Percentiles rank a stretch among this genome's conserved stretches.
These are phyloP conservation scores for Monopterus albus DNA, from an alignment of 2,113 vertebrate species.

Conservation along the genomic window DNA sequence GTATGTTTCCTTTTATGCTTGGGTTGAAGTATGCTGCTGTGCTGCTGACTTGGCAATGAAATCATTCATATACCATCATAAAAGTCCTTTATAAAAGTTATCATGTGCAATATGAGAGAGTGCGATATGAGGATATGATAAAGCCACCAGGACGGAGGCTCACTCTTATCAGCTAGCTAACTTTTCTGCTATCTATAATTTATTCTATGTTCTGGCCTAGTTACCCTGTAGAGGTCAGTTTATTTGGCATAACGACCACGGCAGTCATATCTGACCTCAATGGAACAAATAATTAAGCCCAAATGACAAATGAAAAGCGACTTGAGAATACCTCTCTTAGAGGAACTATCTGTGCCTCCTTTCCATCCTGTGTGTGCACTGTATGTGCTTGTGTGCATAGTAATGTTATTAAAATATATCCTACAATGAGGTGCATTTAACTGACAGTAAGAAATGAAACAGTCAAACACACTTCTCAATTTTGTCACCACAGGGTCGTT, in stretches of 20 bases:
- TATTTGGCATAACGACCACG: conserved; percentile 29
- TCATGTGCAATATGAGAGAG: conserved; percentile 18
- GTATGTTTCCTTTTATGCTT: background rate
- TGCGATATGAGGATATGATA: conserved; percentile 26
- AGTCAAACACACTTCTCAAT: background rate
- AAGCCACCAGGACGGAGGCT: conserved; percentile 23
- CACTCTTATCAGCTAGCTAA: conserved; percentile 55
- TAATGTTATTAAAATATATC: too few relatives aligned
- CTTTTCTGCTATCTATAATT: conserved; percentile 42
- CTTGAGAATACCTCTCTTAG: background rate
- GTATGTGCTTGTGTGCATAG: background rate
- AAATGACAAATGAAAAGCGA: background rate
- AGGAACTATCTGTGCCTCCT: background rate
- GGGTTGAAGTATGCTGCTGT: background rate
- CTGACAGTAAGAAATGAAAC: background rate
- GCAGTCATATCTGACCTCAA: background rate
- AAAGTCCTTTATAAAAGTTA: conserved; percentile 23
- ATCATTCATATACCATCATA: conserved; percentile 19
- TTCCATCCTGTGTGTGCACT: background rate
- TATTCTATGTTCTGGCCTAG: conserved; percentile 41
- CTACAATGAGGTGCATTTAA: too few relatives aligned
- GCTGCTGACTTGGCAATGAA: conserved; percentile 8
- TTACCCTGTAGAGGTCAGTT: conserved; percentile 31
- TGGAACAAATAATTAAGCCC: background rate
- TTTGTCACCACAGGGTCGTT: conserved; percentile 84